Evolutionary conservation across 2,888 invertebrate species (phyloP).

Genomic region (Syrphus vitripennis): DNA sequence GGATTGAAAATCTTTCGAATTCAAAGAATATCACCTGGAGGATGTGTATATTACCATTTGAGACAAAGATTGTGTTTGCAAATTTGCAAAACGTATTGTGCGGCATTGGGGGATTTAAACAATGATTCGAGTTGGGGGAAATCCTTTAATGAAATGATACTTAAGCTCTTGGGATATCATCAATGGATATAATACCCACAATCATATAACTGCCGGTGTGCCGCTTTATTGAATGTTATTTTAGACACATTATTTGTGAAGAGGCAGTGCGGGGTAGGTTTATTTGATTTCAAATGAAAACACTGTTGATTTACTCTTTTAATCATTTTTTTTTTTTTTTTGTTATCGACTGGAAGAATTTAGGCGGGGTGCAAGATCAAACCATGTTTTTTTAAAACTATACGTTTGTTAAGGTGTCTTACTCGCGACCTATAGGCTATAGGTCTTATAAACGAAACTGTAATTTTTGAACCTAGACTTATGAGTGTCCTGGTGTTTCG

Average conservation of each 20-base stretch:
- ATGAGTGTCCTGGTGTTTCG: too few relatives aligned
- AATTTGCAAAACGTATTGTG: constrained; percentile 60
- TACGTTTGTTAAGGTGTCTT: too few relatives aligned
- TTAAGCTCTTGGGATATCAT: constrained; percentile 39
- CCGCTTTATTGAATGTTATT: constrained; percentile 63
- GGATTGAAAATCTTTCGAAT: constrained; percentile 51
- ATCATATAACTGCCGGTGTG: constrained; percentile 37
- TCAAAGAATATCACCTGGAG: constrained; percentile 60
- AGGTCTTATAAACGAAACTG: too few relatives aligned
- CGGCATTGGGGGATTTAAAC: constrained; percentile 45
- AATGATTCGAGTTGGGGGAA: constrained; percentile 44
- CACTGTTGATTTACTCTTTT: constrained; percentile 18
- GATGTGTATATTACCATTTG: constrained; percentile 66
- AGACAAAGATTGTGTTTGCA: constrained; percentile 60
- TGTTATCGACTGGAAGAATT: not conserved
- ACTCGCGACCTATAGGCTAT: too few relatives aligned
- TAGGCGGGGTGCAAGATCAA: too few relatives aligned
- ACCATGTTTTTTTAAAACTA: too few relatives aligned
- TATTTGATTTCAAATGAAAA: constrained; percentile 48
- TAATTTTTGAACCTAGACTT: too few relatives aligned
- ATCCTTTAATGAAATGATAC: constrained; percentile 70
- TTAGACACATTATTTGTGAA: constrained; percentile 10
- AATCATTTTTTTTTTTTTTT: not conserved
- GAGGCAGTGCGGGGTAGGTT: not conserved
- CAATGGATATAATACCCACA: constrained; percentile 10